Base-by-base conservation (phyloP, 2,888 invertebrate genomes). In the Psylliodes chrysocephalus region DNA sequence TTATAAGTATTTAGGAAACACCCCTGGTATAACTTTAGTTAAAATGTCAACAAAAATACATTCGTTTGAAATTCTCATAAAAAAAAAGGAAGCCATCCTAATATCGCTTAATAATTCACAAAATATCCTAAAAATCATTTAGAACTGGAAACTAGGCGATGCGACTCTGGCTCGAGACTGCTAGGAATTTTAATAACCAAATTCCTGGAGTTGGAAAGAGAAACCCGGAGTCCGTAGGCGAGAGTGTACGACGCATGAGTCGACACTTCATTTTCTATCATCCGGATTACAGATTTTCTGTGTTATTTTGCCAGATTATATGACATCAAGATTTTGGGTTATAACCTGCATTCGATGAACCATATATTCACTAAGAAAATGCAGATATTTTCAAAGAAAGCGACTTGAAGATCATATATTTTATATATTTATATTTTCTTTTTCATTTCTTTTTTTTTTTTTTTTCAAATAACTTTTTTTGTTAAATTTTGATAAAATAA, bases 111-210 rank as follows among this genome's bases (percentile, higher is more conserved):
- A 76, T 76, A 77, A 76, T 73, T 77, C 75, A 74, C 70, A 70
- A 68, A 71, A 70, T 70, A 73, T 71, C 69, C 74, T 73, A 75
- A 76, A 76, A 77, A 77, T 76, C 76, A 76, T 77, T 76, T 76
- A 75, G 75, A 72, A 71, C 72, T 71, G 70, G 68, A 68, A 71
- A 69, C 69, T 49, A 69, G 68, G 61, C 52, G 71, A 66, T 66
- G 70, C 67, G 69, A 68, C 67, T 67, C 25, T 49, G 57, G 59
- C 35, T 49, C 28, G 73, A 73, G 69, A 75, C 74, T 73, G 74
- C 75, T 62, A 76, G 76, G 78, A 77, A 78, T 76, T 77, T 76
- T 77, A 77, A 77, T 77, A 77, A 76, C 76, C 75, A 73, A 75
- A 77, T 77, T 76, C 77, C 76, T 70, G 66, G 47, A 22, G 19